phyloP scores from a whole-genome alignment of 2,888 invertebrate genomes.

The Lacanobia wlatinum region DNA sequence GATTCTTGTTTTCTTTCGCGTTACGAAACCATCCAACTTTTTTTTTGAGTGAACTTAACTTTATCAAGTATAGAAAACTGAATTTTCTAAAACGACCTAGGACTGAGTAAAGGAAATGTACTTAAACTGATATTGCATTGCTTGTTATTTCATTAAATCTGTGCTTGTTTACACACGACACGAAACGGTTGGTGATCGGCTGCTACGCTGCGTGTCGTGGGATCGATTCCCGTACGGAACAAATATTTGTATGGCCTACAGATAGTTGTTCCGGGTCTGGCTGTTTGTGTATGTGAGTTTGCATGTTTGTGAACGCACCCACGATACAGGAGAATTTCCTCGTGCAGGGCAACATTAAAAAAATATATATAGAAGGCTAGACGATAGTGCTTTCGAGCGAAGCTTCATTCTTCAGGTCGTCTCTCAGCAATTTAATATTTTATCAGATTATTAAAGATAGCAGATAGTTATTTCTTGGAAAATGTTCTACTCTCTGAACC shows the following conservation, averaged over 20 bases:
- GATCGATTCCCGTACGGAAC: too few relatives aligned
- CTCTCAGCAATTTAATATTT: slow-evolving; percentile 29
- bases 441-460: slow-evolving; percentile 2
- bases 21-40: not conserved
- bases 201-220: too few relatives aligned
- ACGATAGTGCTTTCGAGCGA: not conserved
- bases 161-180: too few relatives aligned
- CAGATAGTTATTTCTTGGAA: slow-evolving; percentile 26
- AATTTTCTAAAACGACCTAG: not conserved
- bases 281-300: too few relatives aligned
- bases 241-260: too few relatives aligned
- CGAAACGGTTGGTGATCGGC: too few relatives aligned
- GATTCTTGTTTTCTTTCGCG: not conserved
- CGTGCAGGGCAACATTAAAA: too few relatives aligned
- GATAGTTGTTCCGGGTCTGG: too few relatives aligned
- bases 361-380: slow-evolving; percentile 7
- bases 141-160: not conserved
- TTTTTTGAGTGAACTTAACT: not conserved
- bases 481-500: not conserved
- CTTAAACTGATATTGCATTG: not conserved
- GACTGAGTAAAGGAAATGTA: not conserved
- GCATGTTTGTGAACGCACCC: too few relatives aligned
- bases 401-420: slow-evolving; percentile 12
- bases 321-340: too few relatives aligned
- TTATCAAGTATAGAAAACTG: not conserved